phyloP scores from a whole-genome alignment of 2,888 invertebrate species.

The Muschampia staudingeri region DNA sequence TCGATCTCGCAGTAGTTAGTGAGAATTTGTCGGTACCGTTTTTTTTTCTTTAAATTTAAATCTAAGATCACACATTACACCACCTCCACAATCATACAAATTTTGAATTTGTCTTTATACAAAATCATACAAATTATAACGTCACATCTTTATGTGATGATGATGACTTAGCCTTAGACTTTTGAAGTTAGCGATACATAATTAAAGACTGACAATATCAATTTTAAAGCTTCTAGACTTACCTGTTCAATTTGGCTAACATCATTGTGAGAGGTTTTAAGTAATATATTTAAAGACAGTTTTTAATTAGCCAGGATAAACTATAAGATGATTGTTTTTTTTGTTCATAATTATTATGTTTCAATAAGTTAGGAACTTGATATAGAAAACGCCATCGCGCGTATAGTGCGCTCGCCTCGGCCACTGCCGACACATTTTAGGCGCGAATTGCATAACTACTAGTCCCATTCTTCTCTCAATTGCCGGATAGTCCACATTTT shows the following conservation, averaged over 20 bases:
- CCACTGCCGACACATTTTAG: too few relatives aligned
- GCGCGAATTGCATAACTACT: too few relatives aligned
- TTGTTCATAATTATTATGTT: too few relatives aligned
- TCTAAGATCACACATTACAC: constrained; percentile 19
- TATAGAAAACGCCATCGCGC: too few relatives aligned
- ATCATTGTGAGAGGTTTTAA: neutral
- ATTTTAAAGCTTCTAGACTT: neutral
- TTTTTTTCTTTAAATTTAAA: constrained; percentile 26
- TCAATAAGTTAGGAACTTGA: too few relatives aligned
- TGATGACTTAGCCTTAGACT: neutral
- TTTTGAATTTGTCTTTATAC: constrained; percentile 9
- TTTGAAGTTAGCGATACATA: constrained; percentile 1
- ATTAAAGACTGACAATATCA: neutral
- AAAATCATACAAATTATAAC: neutral
- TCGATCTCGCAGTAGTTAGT: constrained; percentile 30
- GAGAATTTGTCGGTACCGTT: constrained; percentile 49
- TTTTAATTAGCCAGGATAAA: too few relatives aligned
- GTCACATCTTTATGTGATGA: neutral
- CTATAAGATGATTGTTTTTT: too few relatives aligned
- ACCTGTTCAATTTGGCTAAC: neutral
- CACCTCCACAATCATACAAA: constrained; percentile 28
- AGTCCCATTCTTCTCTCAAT: too few relatives aligned
- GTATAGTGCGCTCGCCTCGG: too few relatives aligned
- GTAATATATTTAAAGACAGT: neutral
- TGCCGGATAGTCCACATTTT: too few relatives aligned